These are phyloP conservation scores for Muscidifurax raptorellus DNA, from an alignment of 1,140 invertebrate genomes.

Conservation along the genomic window DNA sequence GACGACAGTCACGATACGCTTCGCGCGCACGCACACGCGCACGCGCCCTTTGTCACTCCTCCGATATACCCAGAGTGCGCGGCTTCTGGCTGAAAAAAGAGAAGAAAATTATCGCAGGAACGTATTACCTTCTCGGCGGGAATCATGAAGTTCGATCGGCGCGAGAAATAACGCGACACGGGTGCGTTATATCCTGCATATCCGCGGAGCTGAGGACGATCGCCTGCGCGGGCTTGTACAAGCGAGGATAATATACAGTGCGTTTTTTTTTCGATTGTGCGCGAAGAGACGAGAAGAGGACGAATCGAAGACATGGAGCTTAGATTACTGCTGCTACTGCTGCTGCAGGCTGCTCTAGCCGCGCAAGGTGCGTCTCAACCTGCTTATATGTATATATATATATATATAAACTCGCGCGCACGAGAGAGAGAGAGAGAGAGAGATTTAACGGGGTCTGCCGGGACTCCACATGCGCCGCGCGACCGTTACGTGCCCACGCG, in stretches of 20 bases:
- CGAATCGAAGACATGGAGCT: neutral
- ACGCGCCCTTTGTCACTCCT: neutral
- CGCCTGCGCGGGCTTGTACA: too few species aligned
- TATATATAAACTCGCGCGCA: neutral
- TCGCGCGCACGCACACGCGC: slow-evolving; percentile 22
- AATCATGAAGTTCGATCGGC: neutral
- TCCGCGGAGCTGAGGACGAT: neutral
- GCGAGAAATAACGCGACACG: neutral
- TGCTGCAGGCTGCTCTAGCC: slow-evolving; percentile 18
- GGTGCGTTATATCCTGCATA: neutral
- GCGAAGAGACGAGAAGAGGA: neutral
- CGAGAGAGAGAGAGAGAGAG: neutral
- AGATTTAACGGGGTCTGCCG: neutral
- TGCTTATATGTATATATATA: neutral
- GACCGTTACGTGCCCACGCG: slow-evolving; percentile 29
- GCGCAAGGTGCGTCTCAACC: slow-evolving; percentile 40
- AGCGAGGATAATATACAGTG: neutral
- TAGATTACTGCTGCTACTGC: neutral
- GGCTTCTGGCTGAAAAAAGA: neutral
- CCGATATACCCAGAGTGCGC: neutral
- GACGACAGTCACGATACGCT: slow-evolving; percentile 32
- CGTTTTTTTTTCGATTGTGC: neutral
- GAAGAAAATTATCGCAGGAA: neutral
- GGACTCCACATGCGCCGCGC: neutral
- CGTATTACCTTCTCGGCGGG: neutral